A percentile compares a stretch with the other conserved stretches of the same genome.
Conservation (phyloP, 2,888 invertebrate genomes). For the Drosophila monieri region DNA sequence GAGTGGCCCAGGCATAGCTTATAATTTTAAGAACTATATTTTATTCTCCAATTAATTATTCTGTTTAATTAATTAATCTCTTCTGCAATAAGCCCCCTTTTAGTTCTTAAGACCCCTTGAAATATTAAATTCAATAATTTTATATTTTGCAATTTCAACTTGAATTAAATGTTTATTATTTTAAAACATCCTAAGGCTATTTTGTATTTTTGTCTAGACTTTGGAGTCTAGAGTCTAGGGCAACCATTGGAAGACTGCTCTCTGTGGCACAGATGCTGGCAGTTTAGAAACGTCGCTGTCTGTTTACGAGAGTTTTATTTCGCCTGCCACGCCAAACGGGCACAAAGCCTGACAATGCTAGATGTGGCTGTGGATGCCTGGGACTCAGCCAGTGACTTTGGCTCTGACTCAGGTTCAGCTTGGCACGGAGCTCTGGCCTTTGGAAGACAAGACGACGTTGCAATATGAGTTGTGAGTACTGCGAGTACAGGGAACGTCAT, state of each 20-base stretch:
- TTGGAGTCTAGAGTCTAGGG: constrained; percentile 15
- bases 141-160: too few relatives aligned
- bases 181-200: too few relatives aligned
- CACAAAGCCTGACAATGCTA: constrained; percentile 72
- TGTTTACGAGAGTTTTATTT: constrained; percentile 76
- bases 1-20: neutral
- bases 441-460: constrained; percentile 18
- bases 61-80: too few relatives aligned
- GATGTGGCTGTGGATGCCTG: constrained; percentile 50
- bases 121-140: too few relatives aligned
- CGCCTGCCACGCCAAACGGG: constrained; percentile 67
- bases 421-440: constrained; percentile 9
- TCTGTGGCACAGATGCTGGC: constrained; percentile 46
- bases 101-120: too few relatives aligned
- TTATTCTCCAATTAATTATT: too few relatives aligned
- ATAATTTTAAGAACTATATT: too few relatives aligned
- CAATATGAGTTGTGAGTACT: constrained; percentile 65
- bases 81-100: too few relatives aligned
- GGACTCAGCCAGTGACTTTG: constrained; percentile 46
- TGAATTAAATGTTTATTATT: too few relatives aligned
- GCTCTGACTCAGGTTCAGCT: constrained; percentile 45
- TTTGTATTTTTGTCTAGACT: neutral
- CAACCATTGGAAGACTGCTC: neutral
- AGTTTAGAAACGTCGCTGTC: constrained; percentile 64
- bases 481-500: constrained; percentile 9